phyloP scores from a whole-genome alignment of 2,888 invertebrate genomes.

The Amphipoea lucens region DNA sequence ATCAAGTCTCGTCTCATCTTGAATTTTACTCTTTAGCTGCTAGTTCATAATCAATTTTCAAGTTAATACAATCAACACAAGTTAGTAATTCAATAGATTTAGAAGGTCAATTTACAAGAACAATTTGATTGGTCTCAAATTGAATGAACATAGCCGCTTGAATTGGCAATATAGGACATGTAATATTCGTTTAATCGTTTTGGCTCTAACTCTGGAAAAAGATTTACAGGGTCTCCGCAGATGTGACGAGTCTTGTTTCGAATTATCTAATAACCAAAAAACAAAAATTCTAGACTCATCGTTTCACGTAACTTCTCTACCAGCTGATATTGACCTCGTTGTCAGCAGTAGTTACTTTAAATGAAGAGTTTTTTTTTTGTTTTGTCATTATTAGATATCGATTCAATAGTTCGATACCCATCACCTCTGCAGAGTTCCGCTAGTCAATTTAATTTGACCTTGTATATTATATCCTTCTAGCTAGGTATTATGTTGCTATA shows the following conservation, averaged over 20 bases:
- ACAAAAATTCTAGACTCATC: background rate
- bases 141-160: slow-evolving; percentile 16
- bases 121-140: slow-evolving; percentile 38
- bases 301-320: background rate
- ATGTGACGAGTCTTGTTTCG: background rate
- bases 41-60: background rate
- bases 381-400: background rate
- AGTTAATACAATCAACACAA: background rate
- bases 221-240: background rate
- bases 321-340: background rate
- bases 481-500: background rate
- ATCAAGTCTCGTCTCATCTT: background rate
- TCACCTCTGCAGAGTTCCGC: background rate
- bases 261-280: too few relatives aligned
- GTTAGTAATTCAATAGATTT: slow-evolving; percentile 44
- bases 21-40: background rate
- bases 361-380: background rate
- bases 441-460: background rate
- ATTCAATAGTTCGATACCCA: background rate
- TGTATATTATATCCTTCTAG: background rate
- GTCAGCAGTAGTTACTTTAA: background rate
- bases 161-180: slow-evolving; percentile 13
- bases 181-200: background rate
- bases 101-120: slow-evolving; percentile 45
- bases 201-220: background rate